Evolutionary conservation across 2,113 vertebrate genomes (phyloP).

Genomic region (Amphiprion ocellaris): DNA sequence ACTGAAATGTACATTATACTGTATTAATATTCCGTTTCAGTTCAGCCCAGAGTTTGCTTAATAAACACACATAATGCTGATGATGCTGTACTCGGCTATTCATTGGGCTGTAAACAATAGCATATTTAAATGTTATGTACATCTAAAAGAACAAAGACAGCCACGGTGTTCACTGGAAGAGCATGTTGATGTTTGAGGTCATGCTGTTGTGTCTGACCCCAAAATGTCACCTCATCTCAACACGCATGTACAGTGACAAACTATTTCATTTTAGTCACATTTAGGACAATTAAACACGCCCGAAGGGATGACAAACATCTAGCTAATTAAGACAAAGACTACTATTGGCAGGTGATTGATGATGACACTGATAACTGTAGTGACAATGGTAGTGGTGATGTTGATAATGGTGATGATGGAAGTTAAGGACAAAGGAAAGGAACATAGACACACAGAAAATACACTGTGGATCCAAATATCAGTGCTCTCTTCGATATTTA

Average conservation of each 20-base stretch:
- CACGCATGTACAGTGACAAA: conserved; percentile 22
- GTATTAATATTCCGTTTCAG: background rate
- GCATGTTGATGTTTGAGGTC: conserved; percentile 51
- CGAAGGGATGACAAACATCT: conserved; percentile 25
- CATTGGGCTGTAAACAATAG: background rate
- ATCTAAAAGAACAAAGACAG: background rate
- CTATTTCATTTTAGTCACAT: conserved; percentile 29
- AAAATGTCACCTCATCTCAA: conserved; percentile 72
- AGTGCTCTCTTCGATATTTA: too few species aligned
- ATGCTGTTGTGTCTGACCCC: conserved; percentile 51
- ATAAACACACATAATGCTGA: too few species aligned
- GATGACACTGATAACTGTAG: conserved; percentile 1
- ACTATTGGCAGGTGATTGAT: conserved; percentile 23
- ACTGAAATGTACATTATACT: background rate
- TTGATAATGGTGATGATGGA: background rate
- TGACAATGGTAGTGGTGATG: background rate
- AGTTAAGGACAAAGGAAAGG: background rate
- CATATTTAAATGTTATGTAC: background rate
- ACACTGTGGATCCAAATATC: too few species aligned
- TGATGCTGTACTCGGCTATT: background rate
- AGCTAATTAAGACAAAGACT: conserved; percentile 26
- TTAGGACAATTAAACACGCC: conserved; percentile 40
- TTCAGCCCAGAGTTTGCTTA: background rate
- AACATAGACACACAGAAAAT: background rate
- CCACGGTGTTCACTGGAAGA: conserved; percentile 4